Percentiles rank a stretch among this genome's conserved stretches.
Evolutionary conservation across 2,888 invertebrate genomes (phyloP).

Genomic region (Oscheius onirici): DNA sequence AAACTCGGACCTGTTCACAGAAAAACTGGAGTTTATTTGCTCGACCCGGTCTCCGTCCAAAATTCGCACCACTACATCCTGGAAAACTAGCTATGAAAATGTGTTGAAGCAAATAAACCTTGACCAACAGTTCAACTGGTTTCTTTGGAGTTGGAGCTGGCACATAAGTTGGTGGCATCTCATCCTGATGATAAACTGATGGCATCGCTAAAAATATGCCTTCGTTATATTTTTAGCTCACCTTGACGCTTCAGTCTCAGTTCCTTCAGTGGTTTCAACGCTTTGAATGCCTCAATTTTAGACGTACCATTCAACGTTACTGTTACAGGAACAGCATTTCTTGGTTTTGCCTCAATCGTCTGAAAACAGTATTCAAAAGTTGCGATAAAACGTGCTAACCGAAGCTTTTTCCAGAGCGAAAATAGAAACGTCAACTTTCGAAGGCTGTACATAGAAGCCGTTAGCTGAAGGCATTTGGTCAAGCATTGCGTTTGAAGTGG

Average conservation of each 20-base stretch:
- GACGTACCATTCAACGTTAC: slow-evolving; percentile 41
- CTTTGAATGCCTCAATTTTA: slow-evolving; percentile 34
- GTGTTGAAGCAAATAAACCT: neutral
- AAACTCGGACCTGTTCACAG: slow-evolving; percentile 19
- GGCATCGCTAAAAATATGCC: neutral
- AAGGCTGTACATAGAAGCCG: slow-evolving; percentile 67
- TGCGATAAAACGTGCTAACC: too few species aligned
- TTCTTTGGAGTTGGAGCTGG: slow-evolving; percentile 33
- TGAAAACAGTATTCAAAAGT: slow-evolving; percentile 29
- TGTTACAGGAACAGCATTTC: slow-evolving; percentile 38
- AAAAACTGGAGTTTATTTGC: slow-evolving; percentile 26
- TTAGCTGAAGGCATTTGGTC: slow-evolving; percentile 69
- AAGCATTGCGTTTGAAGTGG: slow-evolving; percentile 50
- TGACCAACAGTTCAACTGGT: slow-evolving; percentile 26
- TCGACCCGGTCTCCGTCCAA: slow-evolving; percentile 36
- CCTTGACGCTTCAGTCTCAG: neutral
- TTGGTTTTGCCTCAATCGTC: slow-evolving; percentile 45
- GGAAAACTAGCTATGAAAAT: neutral
- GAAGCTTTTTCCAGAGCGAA: slow-evolving; percentile 55
- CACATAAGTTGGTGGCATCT: slow-evolving; percentile 30
- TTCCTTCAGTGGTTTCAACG: slow-evolving; percentile 8
- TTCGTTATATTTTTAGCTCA: neutral
- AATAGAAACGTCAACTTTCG: slow-evolving; percentile 57
- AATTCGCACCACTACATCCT: slow-evolving; percentile 43
- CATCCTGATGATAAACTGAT: slow-evolving; percentile 22